Evolutionary conservation across 2,113 vertebrate species (phyloP), one percentile per base, ranked within the genome.

Genomic region (Phodopus roborovskii): DNA sequence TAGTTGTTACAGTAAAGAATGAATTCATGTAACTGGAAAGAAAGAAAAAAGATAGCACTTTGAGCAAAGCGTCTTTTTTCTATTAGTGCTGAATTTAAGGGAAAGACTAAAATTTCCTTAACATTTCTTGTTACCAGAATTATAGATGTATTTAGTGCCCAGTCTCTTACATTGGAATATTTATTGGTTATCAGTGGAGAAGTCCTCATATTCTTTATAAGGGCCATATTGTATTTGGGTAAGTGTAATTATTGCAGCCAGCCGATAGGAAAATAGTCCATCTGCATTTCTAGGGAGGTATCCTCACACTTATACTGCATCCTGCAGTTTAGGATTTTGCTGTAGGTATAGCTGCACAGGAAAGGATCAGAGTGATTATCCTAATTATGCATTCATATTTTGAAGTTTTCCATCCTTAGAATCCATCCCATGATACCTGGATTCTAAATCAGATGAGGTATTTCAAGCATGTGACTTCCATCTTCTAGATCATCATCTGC

Each of bases 1-100:
- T 92, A 66, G 42, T 88, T 96, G 53, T 58, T 73, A 33, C 77
- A 20, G 26, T 87, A 94, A 97, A 90, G 28, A 92, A 84, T 64
- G 2, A 90, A 82, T 74, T 95, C 5, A n/a, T 71, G 19, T 45
- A n/a, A 71, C 56, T 87, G 94, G 48, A 68, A 88, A 79, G 90
- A 85, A 45, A 45, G 45, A 45, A 45, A 45, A 45, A 84, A 92
- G 82, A 73, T 33, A 93, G 39, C 45, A 11, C 60, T 24, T 77
- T 87, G 84, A 92, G 19, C 45, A 58, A 88, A 79, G 48, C 82
- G 39, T 3, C 8, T 92, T 94, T 42, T 17, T 96, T 17, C n/a
- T 93, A 15, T n/a, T 94, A 62, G 39, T 96, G 73, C 45, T 90
- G 48, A 83, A 83, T 97, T 94, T 94, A 94, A 92, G n/a, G 58